Base-by-base conservation (phyloP, 2,113 vertebrate genomes). In the Oxyura jamaicensis region DNA sequence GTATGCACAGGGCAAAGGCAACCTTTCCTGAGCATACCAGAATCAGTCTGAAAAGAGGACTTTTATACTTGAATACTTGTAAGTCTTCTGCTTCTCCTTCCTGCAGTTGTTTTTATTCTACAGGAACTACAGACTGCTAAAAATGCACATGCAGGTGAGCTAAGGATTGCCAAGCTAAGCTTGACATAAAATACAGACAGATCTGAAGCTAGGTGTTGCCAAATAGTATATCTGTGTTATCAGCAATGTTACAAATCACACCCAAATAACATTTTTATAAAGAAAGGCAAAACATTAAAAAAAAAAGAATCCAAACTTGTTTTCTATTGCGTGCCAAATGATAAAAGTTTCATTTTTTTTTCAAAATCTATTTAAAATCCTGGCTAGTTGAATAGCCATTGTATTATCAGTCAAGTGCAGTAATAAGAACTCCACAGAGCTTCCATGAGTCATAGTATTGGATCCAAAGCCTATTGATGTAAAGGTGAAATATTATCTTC, bases 401-500 rank as follows among this genome's bases (percentile, higher is more conserved):
- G 15, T 60, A 72, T 84, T 95, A 79, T 60, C 55, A 86, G 53
- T 68, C 53, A 75, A 82, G 69, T 28, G 46, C 55, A 69, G 41
- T 16, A 87, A 80, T 36, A 94, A 82, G 13, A 96, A 90, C 59
- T 86, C 25, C 31, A 74, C 28, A 81, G 60, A 92, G 59, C 39
- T 87, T 93, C 88, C 88, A 31, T 56, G 58, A 94, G 53, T 95
- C 82, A 91, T 6, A 55, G 31, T 22, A 91, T 3, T 60, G 52
- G 62, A 75, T 75, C 60, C 46, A 86, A 86, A 96, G 44, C 8
- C 0, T 0, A 92, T 7, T 84, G 66, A 93, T 75, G 31, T 75
- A 66, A 92, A 86, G 53, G 89, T 86, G 60, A 91, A 91, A 84
- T 86, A 91, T 58, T 78, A 82, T 73, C 65, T 75, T 89, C 74